Conservation (phyloP, 2,888 invertebrate species). For the Leptinotarsa juncta region DNA sequence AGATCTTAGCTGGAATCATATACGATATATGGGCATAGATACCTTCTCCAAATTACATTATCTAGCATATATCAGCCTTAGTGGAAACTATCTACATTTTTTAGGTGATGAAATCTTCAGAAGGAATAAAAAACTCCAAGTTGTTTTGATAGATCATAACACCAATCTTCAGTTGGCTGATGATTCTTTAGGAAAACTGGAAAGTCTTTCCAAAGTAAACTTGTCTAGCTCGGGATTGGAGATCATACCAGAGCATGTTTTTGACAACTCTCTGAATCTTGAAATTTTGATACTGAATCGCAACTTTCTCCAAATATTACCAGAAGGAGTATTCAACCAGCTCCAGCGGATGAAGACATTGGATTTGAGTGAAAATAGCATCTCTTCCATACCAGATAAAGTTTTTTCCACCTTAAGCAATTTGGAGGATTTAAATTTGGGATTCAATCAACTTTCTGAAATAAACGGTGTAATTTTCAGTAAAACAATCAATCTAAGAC, state of each 20-base stretch:
- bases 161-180: slow-evolving; percentile 6
- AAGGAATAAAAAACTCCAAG: too few species aligned
- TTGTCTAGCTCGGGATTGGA: slow-evolving; percentile 64
- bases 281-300: slow-evolving; percentile 72
- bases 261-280: slow-evolving; percentile 71
- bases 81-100: too few species aligned
- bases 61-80: too few species aligned
- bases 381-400: slow-evolving; percentile 71
- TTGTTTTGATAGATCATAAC: too few species aligned
- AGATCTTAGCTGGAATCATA: too few species aligned
- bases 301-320: slow-evolving; percentile 67
- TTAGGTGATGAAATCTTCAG: too few species aligned
- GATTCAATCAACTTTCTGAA: slow-evolving; percentile 36
- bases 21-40: too few species aligned
- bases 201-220: slow-evolving; percentile 55
- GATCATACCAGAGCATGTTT: slow-evolving; percentile 72
- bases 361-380: slow-evolving; percentile 76
- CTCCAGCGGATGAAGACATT: slow-evolving; percentile 73
- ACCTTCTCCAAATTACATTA: too few species aligned
- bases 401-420: slow-evolving; percentile 68
- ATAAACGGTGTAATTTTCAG: slow-evolving; percentile 39
- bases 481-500: slow-evolving; percentile 31
- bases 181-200: slow-evolving; percentile 68
- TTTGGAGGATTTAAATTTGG: slow-evolving; percentile 41
- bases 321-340: slow-evolving; percentile 72